Evolutionary conservation across 2,797 vertebrate genomes (phyloP).

Genomic region (Acrossocheilus wenchowensis): DNA sequence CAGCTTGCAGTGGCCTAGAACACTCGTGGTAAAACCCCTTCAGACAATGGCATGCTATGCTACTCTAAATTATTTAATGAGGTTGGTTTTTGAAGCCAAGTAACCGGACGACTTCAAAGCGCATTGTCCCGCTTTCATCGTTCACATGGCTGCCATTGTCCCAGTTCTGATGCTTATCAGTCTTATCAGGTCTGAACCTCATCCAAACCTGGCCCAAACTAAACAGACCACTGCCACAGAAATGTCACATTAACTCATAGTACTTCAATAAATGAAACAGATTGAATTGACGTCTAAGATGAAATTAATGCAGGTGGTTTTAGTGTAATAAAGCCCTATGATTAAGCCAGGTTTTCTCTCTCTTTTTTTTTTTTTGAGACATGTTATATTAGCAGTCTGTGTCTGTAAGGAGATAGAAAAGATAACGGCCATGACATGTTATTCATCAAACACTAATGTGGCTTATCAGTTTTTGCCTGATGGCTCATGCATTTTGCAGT

Average conservation of each 20-base stretch:
- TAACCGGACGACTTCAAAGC: constrained; percentile 16
- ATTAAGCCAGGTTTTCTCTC: neutral
- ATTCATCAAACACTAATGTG: constrained; percentile 27
- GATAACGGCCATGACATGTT: neutral
- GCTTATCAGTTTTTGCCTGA: constrained; percentile 10
- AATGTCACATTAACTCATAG: neutral
- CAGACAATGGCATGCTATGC: constrained; percentile 33
- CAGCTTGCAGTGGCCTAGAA: neutral
- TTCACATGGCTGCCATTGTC: neutral
- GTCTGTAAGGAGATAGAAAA: constrained; percentile 2
- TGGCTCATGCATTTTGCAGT: constrained; percentile 24
- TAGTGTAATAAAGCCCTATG: neutral
- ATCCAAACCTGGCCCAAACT: neutral
- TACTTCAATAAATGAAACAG: neutral
- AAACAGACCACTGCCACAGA: neutral
- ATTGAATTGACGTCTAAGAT: neutral
- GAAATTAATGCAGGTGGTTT: neutral
- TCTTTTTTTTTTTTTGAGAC: neutral
- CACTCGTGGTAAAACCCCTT: neutral
- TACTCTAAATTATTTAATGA: constrained; percentile 49
- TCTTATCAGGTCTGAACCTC: neutral
- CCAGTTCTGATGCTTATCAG: neutral
- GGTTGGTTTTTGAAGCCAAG: constrained; percentile 37
- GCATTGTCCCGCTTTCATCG: constrained; percentile 28
- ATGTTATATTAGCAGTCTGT: neutral